A percentile compares a stretch with the other conserved stretches of the same genome.
Evolutionary conservation across 2,888 invertebrate genomes (phyloP).

Genomic region (Chironomus riparius): DNA sequence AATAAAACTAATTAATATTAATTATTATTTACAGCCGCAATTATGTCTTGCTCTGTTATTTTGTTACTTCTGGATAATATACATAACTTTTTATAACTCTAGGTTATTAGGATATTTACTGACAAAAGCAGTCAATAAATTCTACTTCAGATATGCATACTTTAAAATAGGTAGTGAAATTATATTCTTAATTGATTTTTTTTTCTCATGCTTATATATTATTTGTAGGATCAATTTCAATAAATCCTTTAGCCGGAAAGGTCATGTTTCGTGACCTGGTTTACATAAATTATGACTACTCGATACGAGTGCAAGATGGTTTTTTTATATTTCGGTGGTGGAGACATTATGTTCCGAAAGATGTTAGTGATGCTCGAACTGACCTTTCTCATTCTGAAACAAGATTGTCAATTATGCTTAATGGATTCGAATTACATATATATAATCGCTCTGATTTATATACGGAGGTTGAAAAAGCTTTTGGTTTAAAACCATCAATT

Average conservation of each 20-base stretch:
- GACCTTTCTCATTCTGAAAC: slow-evolving; percentile 94
- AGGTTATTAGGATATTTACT: slow-evolving; percentile 82
- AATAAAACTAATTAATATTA: neutral
- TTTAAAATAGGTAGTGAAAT: slow-evolving; percentile 68
- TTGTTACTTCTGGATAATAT: slow-evolving; percentile 84
- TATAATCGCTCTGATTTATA: slow-evolving; percentile 89
- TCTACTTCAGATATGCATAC: slow-evolving; percentile 77
- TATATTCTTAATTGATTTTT: neutral
- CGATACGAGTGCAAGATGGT: slow-evolving; percentile 88
- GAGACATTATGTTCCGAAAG: slow-evolving; percentile 90
- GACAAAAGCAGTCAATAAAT: slow-evolving; percentile 78
- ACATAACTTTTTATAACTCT: slow-evolving; percentile 91
- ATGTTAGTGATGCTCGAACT: slow-evolving; percentile 74
- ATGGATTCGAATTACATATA: slow-evolving; percentile 90
- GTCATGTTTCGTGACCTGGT: slow-evolving; percentile 96
- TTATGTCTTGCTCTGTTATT: slow-evolving; percentile 66
- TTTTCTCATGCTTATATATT: neutral
- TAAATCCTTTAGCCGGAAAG: slow-evolving; percentile 94
- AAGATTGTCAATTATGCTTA: slow-evolving; percentile 78
- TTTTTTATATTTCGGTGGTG: slow-evolving; percentile 98
- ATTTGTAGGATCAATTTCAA: slow-evolving; percentile 77
- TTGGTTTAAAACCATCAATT: slow-evolving; percentile 73
- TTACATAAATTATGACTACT: slow-evolving; percentile 89
- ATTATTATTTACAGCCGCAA: slow-evolving; percentile 50
- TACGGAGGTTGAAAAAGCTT: slow-evolving; percentile 74